Conservation (phyloP, 1,140 invertebrate genomes). For the Myzus persicae region DNA sequence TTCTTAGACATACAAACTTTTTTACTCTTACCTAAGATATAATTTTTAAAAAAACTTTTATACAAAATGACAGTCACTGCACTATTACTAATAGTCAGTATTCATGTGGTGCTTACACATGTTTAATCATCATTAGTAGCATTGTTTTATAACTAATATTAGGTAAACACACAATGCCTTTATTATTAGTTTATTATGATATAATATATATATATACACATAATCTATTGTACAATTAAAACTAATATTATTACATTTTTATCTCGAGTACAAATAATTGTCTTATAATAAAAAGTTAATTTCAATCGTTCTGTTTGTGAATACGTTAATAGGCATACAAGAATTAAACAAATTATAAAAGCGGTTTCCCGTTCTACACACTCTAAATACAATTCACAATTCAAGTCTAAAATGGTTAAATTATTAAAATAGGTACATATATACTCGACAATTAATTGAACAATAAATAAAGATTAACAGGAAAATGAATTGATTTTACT, state of each 20-base stretch:
- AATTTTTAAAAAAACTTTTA: not conserved
- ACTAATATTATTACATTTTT: not conserved
- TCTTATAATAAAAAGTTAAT: not conserved
- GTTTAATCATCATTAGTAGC: slow-evolving; percentile 1
- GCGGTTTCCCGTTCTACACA: no score
- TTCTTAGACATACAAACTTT: not conserved
- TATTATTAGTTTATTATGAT: not conserved
- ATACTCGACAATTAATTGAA: not conserved
- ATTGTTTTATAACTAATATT: not conserved
- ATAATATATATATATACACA: not conserved
- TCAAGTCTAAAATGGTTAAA: not conserved
- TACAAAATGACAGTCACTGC: not conserved
- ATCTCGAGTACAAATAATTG: not conserved
- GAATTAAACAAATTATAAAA: not conserved
- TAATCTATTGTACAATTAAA: not conserved
- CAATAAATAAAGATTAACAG: not conserved
- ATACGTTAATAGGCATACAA: not conserved
- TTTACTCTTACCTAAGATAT: not conserved
- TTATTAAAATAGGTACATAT: not conserved
- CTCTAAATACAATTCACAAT: not conserved
- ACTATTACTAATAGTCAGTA: not conserved
- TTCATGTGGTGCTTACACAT: not conserved
- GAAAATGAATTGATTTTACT: not conserved
- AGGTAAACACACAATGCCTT: no score
- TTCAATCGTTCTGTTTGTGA: not conserved